Base-by-base conservation (phyloP, 2,797 vertebrate species). In the Catostomus latipinnis region DNA sequence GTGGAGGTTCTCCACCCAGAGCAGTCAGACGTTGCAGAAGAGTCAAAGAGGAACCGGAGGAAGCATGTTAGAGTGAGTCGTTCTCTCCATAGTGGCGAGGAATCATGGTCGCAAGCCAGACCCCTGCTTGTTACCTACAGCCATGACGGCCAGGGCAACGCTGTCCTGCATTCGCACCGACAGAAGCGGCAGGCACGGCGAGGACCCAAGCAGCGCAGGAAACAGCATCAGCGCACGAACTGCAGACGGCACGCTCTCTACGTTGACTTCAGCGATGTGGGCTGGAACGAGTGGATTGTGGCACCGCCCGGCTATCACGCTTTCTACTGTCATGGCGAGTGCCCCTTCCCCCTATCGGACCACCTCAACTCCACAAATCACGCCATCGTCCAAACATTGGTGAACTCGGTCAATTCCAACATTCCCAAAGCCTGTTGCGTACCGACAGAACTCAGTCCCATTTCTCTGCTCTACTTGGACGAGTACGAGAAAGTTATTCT, bases 281-380 rank as follows among this genome's bases (percentile, higher is more conserved):
- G 98, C 77, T 99, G 98, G 98, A 99, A 99, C 85, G 97, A 98
- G 92, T 99, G 98, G 98, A 99, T 99, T 84, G 98, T 99, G 88
- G 98, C 98, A 34, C 98, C 98, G 0, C 96, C 97, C 0, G 98
- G 98, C 82, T 99, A 99, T 87, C 95, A 98, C 74, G 98, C 98
- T 88, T 99, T 97, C 93, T 99, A 98, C 89, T 99, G 98, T 93
- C 98, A 98, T 0, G 98, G 98, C 86, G 98, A 99, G 87, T 99
- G 98, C 84, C 98, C 98, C 5, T 99, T 99, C 86, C 98, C 98
- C 1, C 86, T 99, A 81, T 96, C 98, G 16, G 98, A 99, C 89
- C 98, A 99, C 86, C 95, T 99, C 83, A 99, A 99, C 93, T 98
- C 98, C 86, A 99, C 98, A 85, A 99, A 99, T 88, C 98, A 99